Conservation (phyloP, 2,888 invertebrate species). For the Leuctra nigra region DNA sequence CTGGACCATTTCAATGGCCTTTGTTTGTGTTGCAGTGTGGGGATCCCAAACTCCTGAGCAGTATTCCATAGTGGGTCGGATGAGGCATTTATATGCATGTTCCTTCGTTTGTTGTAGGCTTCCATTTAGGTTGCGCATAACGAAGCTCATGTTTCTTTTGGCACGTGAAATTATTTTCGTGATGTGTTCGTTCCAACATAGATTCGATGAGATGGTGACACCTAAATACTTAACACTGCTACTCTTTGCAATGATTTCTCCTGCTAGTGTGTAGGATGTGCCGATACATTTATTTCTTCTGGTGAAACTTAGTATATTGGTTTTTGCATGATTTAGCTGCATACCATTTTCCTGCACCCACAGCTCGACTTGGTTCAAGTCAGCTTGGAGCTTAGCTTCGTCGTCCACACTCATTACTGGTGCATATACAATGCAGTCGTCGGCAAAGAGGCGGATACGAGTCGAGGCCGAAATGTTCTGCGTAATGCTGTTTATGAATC, state of each 20-base stretch:
- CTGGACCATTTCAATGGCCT: background rate
- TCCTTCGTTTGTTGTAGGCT: background rate
- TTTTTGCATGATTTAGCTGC: background rate
- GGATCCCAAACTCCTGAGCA: background rate
- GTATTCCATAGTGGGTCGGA: background rate
- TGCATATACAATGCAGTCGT: background rate
- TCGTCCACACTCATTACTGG: background rate
- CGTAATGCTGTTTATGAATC: background rate
- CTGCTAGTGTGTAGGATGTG: background rate
- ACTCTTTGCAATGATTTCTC: background rate
- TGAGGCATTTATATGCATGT: background rate
- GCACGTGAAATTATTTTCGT: background rate
- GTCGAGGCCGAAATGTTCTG: background rate
- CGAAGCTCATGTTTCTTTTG: background rate
- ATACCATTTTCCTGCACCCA: constrained; percentile 4
- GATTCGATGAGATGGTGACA: background rate
- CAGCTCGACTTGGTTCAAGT: background rate
- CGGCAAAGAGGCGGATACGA: background rate
- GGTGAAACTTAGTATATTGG: background rate
- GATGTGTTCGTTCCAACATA: background rate
- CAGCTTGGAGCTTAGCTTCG: background rate
- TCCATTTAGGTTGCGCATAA: background rate
- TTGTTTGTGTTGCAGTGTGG: background rate
- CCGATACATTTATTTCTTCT: background rate
- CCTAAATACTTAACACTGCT: background rate